Conservation (phyloP, 2,797 vertebrate genomes). For the Tokudaia tokunoshimensis region DNA sequence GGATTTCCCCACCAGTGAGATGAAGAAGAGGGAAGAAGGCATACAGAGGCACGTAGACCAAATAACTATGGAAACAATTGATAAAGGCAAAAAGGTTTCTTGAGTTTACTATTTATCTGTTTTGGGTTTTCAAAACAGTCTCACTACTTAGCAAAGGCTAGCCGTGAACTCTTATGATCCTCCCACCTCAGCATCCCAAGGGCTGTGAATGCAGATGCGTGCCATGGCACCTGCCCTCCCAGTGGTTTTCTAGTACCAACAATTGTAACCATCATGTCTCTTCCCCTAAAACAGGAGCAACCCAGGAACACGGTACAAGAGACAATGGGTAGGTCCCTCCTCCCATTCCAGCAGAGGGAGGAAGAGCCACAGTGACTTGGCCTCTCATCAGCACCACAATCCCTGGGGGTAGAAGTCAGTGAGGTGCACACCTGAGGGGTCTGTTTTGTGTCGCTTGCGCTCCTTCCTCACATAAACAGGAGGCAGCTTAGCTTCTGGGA, state of each 20-base stretch:
- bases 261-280: background rate
- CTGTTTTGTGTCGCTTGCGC: conserved; percentile 92
- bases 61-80: background rate
- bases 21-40: background rate
- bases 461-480: conserved; percentile 93
- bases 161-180: background rate
- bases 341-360: background rate
- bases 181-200: background rate
- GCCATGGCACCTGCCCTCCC: background rate
- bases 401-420: rapidly evolving
- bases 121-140: background rate
- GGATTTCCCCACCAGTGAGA: background rate
- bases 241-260: background rate
- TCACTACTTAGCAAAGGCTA: background rate
- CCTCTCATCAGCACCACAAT: background rate
- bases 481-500: conserved; percentile 94
- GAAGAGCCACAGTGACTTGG: background rate
- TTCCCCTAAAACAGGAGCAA: background rate
- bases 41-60: background rate
- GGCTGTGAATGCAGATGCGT: background rate
- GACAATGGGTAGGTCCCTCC: background rate
- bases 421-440: conserved; percentile 88
- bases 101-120: background rate
- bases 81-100: background rate
- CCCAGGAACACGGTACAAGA: no score